Base-by-base conservation (phyloP, 2,797 vertebrate species). In the Clarias pachynema region DNA sequence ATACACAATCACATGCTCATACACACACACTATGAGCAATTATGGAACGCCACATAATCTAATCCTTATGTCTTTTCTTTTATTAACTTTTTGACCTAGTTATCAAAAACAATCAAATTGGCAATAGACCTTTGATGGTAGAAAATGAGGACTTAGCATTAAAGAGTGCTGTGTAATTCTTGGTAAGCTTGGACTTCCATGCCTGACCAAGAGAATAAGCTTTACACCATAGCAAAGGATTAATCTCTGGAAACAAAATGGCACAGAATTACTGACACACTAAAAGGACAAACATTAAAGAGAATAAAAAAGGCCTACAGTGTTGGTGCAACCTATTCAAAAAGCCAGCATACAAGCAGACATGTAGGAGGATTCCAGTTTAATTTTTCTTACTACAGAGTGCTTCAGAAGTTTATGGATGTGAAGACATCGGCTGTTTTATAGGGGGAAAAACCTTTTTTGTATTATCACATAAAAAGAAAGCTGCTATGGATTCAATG, bases 381-480 rank as follows among this genome's bases (percentile, higher is more conserved):
- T 75, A 10, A 29, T 56, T 29, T 75, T n/a, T 62, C 22, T 20
- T 24, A 53, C 26, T 37, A n/a, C 20, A 40, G 20, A 60, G 31
- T 31, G 34, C 75, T 34, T 60, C 4, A 12, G 22, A 62, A 40
- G 14, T 3, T 22, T 40, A 2, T 24, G 57, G 37, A 78, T 59
- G 29, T 29, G 5, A 34, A 78, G 31, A 20, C 59, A 78, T 59
- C 9, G 22, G 53, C 74, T 31, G 26, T 22, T 77, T 22, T 22
- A 56, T 31, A 77, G 29, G 37, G 18, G 53, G 0, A 57, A 77
- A 77, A 20, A 40, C 26, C 29, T 72, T 24, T 14, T 72, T 20
- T 74, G 37, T 57, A 57, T 75, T 75, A 29, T 75, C 53, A 40
- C 57, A 62, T 59, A 62, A 37, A 78, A 56, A 56, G 15, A 75